Base-by-base conservation (phyloP, 2,797 vertebrate species). In the Pseudopleuronectes americanus region DNA sequence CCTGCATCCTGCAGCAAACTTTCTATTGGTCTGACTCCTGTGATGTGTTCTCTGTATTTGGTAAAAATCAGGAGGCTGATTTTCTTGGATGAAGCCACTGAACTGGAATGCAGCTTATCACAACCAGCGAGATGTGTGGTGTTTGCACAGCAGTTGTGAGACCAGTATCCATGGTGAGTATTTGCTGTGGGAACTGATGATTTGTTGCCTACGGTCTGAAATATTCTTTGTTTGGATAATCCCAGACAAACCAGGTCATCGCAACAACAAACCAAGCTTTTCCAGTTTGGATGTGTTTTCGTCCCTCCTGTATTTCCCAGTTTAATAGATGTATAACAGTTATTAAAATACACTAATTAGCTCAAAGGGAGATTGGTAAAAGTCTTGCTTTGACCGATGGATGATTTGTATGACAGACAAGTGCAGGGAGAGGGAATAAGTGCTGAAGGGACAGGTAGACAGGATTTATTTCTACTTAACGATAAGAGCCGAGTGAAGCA, bases 381-480 rank as follows among this genome's bases (percentile, higher is more conserved):
- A 63, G 14, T 16, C 2, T n/a, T 14, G 16, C 52, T 38, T 47
- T 58, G 62, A 69, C 33, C 57, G 59, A 51, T 17, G 0, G 21
- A 67, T 45, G 62, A 79, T 66, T 21, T 47, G 24, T 54, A 55
- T 73, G 64, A 75, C 71, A 66, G 67, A 48, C 45, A 59, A 78
- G 71, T 52, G 43, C n/a, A 26, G 60, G 52, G 38, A 57, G 65
- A 73, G 13, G 49, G 57, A 73, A 67, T 48, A 58, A 41, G 68
- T 71, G 64, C 45, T 23, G 56, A 68, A 33, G 48, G n/a, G 45
- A 55, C 33, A 48, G 19, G 26, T 2, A 17, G 65, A 38, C 23
- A 60, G 54, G 70, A 77, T 81, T 73, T 75, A 84, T 81, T 81
- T 84, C 73, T 72, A 69, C 79, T 67, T 61, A 66, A 19, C 26